Evolutionary conservation across 2,113 vertebrate genomes (phyloP).

Genomic region (Syngnathus scovelli): DNA sequence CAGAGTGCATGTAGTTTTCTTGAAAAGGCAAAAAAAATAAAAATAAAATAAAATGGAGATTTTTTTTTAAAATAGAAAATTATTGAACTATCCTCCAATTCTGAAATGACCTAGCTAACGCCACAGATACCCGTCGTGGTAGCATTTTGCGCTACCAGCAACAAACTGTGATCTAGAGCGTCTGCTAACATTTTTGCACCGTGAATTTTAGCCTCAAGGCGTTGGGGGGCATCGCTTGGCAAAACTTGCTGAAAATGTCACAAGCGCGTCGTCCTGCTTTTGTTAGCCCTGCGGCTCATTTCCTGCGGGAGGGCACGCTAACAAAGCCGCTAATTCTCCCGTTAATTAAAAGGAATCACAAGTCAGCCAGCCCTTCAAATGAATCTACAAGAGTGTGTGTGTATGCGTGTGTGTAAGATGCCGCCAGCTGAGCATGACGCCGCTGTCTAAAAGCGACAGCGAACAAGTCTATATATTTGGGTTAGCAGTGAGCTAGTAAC

Average conservation of each 20-base stretch:
- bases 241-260: slow-evolving; percentile 68
- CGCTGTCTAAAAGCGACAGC: slow-evolving; percentile 14
- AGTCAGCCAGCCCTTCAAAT: slow-evolving; percentile 75
- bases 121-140: background rate
- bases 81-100: background rate
- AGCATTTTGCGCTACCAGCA: background rate
- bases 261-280: slow-evolving; percentile 68
- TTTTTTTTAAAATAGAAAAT: background rate
- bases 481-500: background rate
- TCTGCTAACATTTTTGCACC: slow-evolving; percentile 11
- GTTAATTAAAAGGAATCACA: slow-evolving; percentile 77
- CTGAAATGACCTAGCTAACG: background rate
- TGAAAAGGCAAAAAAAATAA: too few relatives aligned
- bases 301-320: slow-evolving; percentile 69
- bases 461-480: background rate
- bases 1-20: too few relatives aligned
- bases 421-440: slow-evolving; percentile 54
- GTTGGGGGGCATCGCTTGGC: background rate
- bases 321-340: slow-evolving; percentile 75
- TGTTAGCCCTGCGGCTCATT: slow-evolving; percentile 69
- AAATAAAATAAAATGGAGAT: background rate
- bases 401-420: slow-evolving; percentile 28
- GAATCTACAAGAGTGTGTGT: slow-evolving; percentile 70
- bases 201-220: background rate
- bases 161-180: background rate